These are phyloP conservation scores for Phlogophora meticulosa DNA, from an alignment of 2,888 invertebrate genomes.

Conservation along the genomic window DNA sequence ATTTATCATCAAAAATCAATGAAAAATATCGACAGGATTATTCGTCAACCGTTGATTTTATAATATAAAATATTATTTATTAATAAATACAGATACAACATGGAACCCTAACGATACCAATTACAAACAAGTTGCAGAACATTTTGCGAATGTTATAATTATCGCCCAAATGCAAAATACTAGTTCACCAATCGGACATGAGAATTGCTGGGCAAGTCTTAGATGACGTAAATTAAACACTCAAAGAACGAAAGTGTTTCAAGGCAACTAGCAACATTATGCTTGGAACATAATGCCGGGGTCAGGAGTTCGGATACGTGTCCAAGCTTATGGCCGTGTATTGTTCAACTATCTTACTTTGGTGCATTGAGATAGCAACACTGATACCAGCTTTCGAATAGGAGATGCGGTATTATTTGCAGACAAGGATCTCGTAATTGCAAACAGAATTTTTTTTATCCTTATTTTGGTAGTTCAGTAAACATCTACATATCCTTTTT, in stretches of 20 bases:
- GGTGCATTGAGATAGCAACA: conserved; percentile 35
- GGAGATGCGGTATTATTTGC: conserved; percentile 8
- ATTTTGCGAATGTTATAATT: conserved; percentile 42
- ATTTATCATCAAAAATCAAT: neutral
- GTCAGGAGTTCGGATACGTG: conserved; percentile 78
- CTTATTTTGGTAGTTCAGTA: neutral
- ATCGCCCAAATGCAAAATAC: conserved; percentile 36
- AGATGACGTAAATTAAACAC: conserved; percentile 74
- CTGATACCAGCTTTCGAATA: conserved; percentile 40
- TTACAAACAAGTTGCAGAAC: conserved; percentile 12
- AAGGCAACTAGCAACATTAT: conserved; percentile 74
- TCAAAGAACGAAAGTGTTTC: conserved; percentile 83
- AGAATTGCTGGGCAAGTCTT: conserved; percentile 43
- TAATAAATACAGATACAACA: neutral
- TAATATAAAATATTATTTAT: no score
- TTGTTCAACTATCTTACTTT: conserved; percentile 49
- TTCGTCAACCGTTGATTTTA: no score
- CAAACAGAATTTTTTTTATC: neutral
- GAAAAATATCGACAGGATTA: neutral
- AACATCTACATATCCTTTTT: neutral
- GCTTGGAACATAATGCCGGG: conserved; percentile 67
- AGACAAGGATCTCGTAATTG: conserved; percentile 10
- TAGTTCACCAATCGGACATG: conserved; percentile 41
- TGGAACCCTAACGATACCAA: conserved; percentile 5
- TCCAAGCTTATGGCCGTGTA: conserved; percentile 58